Conservation (phyloP, 2,888 invertebrate genomes). For the Calephelis perditalis region DNA sequence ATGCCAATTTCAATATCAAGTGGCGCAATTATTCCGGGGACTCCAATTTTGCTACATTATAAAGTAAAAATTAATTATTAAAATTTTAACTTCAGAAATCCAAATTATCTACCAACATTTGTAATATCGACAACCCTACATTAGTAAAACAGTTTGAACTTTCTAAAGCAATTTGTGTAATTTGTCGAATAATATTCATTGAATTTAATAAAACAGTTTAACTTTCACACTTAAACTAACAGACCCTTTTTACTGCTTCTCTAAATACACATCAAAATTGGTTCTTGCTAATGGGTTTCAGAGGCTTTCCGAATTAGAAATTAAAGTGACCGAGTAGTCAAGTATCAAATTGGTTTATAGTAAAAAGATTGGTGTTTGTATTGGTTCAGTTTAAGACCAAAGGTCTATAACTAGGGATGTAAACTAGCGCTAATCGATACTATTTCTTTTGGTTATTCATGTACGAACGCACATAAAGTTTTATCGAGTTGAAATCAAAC, state of each 20-base stretch:
- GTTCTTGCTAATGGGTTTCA: background rate
- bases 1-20: no score
- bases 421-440: background rate
- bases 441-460: no score
- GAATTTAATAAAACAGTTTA: background rate
- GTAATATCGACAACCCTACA: background rate
- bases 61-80: no score
- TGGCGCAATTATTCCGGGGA: no score
- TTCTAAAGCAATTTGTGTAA: constrained; percentile 8
- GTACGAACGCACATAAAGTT: no score
- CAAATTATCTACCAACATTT: no score
- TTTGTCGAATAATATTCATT: background rate
- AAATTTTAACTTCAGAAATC: no score
- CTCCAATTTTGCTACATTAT: no score
- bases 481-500: no score
- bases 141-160: background rate
- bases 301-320: background rate
- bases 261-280: background rate
- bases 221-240: constrained; percentile 1
- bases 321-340: background rate
- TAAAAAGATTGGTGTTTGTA: constrained; percentile 5
- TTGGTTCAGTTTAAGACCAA: background rate
- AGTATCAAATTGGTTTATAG: background rate
- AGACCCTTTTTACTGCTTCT: background rate
- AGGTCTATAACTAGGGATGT: background rate